These are phyloP conservation scores for Prunella fulvescens DNA, from an alignment of 2,113 vertebrate genomes.

Conservation along the genomic window DNA sequence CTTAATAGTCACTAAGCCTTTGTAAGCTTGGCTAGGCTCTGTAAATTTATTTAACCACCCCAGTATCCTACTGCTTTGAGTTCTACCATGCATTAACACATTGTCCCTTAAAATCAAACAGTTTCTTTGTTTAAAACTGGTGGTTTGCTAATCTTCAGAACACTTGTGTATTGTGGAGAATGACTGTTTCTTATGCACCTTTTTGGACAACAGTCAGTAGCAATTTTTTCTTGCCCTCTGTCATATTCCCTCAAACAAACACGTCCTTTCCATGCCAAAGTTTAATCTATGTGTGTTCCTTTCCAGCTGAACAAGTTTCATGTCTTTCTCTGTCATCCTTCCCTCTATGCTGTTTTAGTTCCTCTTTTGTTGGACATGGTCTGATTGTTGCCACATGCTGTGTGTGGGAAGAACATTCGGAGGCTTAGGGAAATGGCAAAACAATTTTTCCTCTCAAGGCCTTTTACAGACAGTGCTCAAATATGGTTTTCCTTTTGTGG, in stretches of 20 bases:
- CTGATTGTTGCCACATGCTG: background rate
- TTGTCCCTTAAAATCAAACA: background rate
- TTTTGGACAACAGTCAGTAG: background rate
- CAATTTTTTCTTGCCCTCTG: background rate
- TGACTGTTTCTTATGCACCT: background rate
- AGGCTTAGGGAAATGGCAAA: background rate
- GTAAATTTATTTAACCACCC: background rate
- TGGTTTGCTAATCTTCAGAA: background rate
- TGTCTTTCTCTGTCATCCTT: background rate
- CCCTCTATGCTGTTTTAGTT: background rate
- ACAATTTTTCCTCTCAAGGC: background rate
- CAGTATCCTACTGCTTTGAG: background rate
- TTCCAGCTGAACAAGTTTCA: background rate
- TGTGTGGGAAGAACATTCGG: background rate
- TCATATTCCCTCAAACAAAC: background rate
- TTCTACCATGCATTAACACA: background rate
- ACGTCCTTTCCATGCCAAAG: background rate
- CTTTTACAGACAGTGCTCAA: background rate
- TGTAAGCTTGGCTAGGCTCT: background rate
- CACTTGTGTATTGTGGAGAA: background rate
- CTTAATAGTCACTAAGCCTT: background rate
- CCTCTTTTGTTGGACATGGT: background rate
- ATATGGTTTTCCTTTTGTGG: background rate
- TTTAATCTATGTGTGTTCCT: background rate
- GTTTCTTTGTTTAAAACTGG: background rate